Conservation (phyloP, 2,797 vertebrate genomes). For the Cygnus olor region DNA sequence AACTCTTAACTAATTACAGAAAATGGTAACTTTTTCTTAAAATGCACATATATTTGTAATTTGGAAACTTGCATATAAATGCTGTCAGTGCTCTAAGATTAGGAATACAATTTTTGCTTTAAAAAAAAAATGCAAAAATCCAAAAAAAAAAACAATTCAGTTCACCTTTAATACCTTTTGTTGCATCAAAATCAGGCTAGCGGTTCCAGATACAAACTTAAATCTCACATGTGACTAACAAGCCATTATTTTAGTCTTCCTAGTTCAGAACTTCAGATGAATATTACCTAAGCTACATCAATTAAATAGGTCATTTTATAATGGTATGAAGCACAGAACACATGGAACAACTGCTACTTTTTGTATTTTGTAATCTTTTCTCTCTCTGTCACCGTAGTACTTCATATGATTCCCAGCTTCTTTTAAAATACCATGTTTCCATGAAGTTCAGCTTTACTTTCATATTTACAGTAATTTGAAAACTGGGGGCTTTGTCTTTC, state of each 20-base stretch:
- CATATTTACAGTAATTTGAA: neutral
- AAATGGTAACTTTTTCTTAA: neutral
- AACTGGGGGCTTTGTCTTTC: neutral
- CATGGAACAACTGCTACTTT: constrained; percentile 21
- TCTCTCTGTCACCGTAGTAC: constrained; percentile 34
- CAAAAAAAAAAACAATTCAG: neutral
- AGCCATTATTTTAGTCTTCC: neutral
- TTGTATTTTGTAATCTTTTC: constrained; percentile 42
- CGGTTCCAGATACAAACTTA: neutral
- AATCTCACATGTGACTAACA: neutral
- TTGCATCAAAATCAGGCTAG: neutral
- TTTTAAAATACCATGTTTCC: constrained; percentile 49
- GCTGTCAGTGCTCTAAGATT: neutral
- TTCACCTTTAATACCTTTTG: neutral
- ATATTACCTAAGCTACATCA: neutral
- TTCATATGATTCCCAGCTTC: constrained; percentile 38
- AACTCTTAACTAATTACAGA: neutral
- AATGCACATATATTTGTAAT: neutral
- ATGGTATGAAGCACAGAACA: neutral
- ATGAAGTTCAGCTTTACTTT: constrained; percentile 50
- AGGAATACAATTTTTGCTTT: neutral
- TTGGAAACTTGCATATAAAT: neutral
- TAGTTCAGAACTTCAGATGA: neutral
- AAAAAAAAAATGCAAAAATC: neutral
- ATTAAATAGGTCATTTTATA: neutral